phyloP scores from a whole-genome alignment of 2,797 vertebrate species.

The Fistularia commersonii region DNA sequence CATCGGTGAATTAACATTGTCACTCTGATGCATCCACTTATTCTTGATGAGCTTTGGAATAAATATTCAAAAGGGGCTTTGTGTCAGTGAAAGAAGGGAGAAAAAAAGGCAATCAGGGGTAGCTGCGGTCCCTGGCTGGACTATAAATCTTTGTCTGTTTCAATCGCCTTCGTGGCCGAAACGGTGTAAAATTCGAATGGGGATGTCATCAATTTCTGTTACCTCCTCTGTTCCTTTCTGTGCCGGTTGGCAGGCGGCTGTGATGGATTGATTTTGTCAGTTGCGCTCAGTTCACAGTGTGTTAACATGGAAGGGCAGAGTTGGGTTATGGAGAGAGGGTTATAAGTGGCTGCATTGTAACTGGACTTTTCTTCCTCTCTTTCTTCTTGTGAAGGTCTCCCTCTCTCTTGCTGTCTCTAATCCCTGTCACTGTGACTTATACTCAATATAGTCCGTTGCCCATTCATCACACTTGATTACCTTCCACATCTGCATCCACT shows the following conservation, averaged over 20 bases:
- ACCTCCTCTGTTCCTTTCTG: constrained; percentile 97
- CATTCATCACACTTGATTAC: constrained; percentile 52
- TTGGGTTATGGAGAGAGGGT: constrained; percentile 90
- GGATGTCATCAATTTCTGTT: constrained; percentile 99
- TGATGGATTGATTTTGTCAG: constrained; percentile 99
- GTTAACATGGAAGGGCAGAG: constrained; percentile 98
- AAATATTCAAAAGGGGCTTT: constrained; percentile 86
- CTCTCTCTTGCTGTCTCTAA: constrained; percentile 28
- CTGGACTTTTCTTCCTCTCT: constrained; percentile 63
- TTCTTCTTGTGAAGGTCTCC: constrained; percentile 53
- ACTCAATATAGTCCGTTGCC: constrained; percentile 42
- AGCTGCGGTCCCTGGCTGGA: constrained; percentile 81
- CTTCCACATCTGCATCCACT: constrained; percentile 52
- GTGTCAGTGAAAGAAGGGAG: constrained; percentile 37
- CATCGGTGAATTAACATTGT: constrained; percentile 95
- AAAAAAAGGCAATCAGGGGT: constrained; percentile 93
- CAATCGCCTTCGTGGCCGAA: constrained; percentile 92
- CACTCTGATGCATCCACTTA: constrained; percentile 86
- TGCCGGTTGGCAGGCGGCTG: constrained; percentile 75
- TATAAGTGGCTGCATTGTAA: constrained; percentile 82
- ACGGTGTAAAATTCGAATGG: constrained; percentile 93
- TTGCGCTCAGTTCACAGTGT: constrained; percentile 97
- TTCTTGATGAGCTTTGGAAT: constrained; percentile 91
- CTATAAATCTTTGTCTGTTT: constrained; percentile 99
- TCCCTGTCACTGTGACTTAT: constrained; percentile 48